phyloP scores from a whole-genome alignment of 30 jellyfish, hydroid and myxozoan genomes.

The Chironex yamaguchii region DNA sequence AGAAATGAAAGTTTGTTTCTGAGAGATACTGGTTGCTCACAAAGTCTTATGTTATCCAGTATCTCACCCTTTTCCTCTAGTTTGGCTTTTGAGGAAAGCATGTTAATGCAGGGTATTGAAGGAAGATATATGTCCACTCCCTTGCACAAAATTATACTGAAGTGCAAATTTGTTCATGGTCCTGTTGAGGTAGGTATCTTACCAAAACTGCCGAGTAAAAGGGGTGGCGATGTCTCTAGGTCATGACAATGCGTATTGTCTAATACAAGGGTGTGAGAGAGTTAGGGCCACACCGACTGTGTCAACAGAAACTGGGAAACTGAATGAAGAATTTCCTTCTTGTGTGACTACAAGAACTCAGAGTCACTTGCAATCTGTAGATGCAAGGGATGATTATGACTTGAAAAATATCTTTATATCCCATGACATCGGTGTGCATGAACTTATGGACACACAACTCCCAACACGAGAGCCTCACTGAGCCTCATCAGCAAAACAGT shows the following conservation, averaged over 20 bases:
- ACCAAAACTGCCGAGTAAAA: background rate
- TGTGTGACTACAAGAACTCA: background rate
- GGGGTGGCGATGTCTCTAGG: background rate
- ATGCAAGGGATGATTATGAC: background rate
- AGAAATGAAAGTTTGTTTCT: no score
- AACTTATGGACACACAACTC: no score
- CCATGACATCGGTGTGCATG: background rate
- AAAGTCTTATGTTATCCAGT: background rate
- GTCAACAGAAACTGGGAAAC: background rate
- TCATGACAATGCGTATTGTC: background rate
- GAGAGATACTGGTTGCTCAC: background rate
- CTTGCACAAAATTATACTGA: background rate
- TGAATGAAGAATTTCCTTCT: background rate
- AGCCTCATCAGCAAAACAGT: no score
- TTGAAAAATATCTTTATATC: background rate
- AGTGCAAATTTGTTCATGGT: no score
- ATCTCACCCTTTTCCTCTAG: background rate
- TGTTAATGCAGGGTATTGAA: background rate
- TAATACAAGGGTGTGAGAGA: background rate
- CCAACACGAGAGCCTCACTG: no score
- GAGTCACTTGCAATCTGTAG: background rate
- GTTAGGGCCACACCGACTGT: background rate
- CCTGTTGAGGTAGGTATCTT: background rate
- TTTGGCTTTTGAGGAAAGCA: background rate
- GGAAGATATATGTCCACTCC: background rate